Evolutionary conservation across 2,797 vertebrate genomes (phyloP).

Genomic region (Ataeniobius toweri): DNA sequence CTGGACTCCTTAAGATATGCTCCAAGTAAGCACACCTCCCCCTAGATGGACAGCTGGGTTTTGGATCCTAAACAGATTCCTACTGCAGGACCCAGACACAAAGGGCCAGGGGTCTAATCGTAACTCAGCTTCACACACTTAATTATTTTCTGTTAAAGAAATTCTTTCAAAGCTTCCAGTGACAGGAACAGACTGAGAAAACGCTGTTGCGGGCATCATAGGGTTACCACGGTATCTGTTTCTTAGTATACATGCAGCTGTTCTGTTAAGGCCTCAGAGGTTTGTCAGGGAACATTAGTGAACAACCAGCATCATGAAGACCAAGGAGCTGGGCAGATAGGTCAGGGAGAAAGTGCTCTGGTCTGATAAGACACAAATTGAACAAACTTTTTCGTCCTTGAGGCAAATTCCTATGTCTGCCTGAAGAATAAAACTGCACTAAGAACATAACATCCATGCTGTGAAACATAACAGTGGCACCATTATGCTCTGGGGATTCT

Average conservation of each 20-base stretch:
- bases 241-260: background rate
- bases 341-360: background rate
- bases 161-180: background rate
- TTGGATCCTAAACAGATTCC: constrained; percentile 30
- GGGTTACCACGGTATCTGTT: background rate
- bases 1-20: constrained; percentile 21
- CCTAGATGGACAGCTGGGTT: constrained; percentile 57
- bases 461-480: background rate
- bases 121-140: constrained; percentile 32
- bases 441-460: background rate
- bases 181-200: background rate
- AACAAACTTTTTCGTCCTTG: background rate
- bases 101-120: constrained; percentile 31
- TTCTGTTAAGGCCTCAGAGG: background rate
- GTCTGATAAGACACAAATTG: background rate
- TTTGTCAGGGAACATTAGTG: background rate
- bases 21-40: constrained; percentile 13
- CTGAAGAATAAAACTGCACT: background rate
- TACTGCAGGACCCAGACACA: constrained; percentile 42
- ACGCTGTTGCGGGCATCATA: background rate
- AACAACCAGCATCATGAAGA: background rate
- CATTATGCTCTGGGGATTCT: background rate
- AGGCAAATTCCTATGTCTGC: background rate
- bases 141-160: constrained; percentile 16
- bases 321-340: background rate